Base-by-base conservation (phyloP, 2,888 invertebrate species). In the Mellilla xanthometata region DNA sequence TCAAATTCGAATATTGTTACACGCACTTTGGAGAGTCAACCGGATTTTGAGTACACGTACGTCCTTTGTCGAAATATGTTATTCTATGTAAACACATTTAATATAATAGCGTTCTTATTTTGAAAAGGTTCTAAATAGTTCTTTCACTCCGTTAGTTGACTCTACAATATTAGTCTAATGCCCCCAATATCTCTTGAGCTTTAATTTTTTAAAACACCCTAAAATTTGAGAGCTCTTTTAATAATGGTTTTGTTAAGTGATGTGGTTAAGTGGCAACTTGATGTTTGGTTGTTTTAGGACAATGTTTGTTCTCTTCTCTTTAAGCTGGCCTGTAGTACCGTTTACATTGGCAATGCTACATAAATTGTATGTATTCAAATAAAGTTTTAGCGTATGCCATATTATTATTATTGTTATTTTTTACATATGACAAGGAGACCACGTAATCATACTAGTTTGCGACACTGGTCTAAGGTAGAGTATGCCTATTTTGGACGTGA, bases 241-340 rank as follows among this genome's bases (percentile, higher is more conserved):
- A 67, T 72, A 63, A 69, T 78, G 83, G 86, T 73, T 68, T 56
- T 46, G 68, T 78, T 82, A 83, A 81, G 82, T 83, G 84, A 79
- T 78, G 79, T 74, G 74, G 73, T 79, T 84, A 87, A 85, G 84
- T 85, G 81, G 84, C 66, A 78, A 76, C 76, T 72, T 70, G 72
- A 72, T 79, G 84, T 83, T 86, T 82, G 76, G 83, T 85, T 86
- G 83, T 87, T 86, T 85, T 85, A 84, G 84, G 82, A 68, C 69
- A 62, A 57, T 81, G 77, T 86, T 87, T 86, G 80, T 71, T 72
- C 76, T 76, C 56, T 65, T 66, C 69, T 67, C 76, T 79, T 76
- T 69, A 73, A n/a, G 24, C 24, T 7, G 3, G 4, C n/a, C 4
- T 24, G 1, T 24, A 24, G 24, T 24, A 24, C 24, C 2, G 15